phyloP scores from a whole-genome alignment of 1,140 invertebrate species.

The Oncopodura yosiiana region DNA sequence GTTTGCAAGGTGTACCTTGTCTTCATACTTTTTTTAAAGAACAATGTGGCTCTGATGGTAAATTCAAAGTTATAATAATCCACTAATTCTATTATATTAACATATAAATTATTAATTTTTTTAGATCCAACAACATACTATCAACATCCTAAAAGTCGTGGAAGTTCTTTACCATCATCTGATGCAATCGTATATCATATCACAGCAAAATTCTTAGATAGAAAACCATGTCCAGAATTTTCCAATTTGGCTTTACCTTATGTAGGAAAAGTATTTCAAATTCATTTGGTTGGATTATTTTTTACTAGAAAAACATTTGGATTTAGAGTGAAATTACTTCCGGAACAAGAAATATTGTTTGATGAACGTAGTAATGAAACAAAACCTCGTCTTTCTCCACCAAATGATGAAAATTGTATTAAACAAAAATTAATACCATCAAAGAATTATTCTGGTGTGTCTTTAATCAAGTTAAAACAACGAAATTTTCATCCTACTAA shows the following conservation, averaged over 20 bases:
- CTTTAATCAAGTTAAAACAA: no score
- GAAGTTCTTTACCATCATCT: neutral
- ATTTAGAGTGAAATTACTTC: constrained; percentile 17
- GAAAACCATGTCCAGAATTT: constrained; percentile 5
- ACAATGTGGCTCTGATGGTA: neutral
- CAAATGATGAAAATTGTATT: neutral
- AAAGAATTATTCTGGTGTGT: constrained; percentile 1
- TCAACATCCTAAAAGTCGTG: constrained; percentile 11
- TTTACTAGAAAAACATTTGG: constrained; percentile 26
- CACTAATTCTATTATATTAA: neutral
- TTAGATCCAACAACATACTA: constrained; percentile 15
- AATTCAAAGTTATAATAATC: neutral
- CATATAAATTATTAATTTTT: neutral
- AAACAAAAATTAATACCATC: neutral
- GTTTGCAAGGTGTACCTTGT: constrained; percentile 7
- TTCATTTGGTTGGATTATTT: constrained; percentile 24
- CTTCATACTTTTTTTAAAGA: neutral
- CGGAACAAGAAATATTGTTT: constrained; percentile 20
- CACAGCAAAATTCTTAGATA: constrained; percentile 28
- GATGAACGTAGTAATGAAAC: constrained; percentile 13
- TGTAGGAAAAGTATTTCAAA: constrained; percentile 8
- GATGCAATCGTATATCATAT: constrained; percentile 15
- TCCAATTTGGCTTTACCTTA: neutral
- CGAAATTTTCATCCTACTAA: constrained; percentile 14
- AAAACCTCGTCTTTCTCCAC: neutral